Conservation (phyloP, 2,113 vertebrate genomes). For the Clarias gariepinus region DNA sequence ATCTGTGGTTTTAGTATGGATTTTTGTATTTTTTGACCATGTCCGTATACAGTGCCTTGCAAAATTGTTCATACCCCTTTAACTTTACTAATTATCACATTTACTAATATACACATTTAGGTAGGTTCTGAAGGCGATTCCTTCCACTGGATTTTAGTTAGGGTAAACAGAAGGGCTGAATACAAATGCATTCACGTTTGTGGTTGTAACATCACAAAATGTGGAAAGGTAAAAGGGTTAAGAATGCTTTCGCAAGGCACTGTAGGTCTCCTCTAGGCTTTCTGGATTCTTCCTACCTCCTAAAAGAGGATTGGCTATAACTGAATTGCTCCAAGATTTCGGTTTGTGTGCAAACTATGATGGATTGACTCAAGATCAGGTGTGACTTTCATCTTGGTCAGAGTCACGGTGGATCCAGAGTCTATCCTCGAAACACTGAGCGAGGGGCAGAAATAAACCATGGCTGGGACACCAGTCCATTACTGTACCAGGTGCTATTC, state of each 20-base stretch:
- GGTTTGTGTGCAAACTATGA: not conserved
- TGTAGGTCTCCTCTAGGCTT: not conserved
- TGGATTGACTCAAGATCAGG: not conserved
- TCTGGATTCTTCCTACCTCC: not conserved
- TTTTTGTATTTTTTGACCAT: not conserved
- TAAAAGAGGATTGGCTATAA: not conserved
- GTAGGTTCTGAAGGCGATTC: too few relatives aligned
- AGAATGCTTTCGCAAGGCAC: not conserved
- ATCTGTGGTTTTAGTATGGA: not conserved
- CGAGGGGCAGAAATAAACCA: not conserved
- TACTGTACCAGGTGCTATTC: not conserved
- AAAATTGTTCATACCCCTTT: too few relatives aligned
- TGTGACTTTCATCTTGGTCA: not conserved
- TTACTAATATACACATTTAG: too few relatives aligned
- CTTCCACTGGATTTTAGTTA: too few relatives aligned
- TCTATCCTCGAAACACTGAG: not conserved
- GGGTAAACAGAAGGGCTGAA: too few relatives aligned
- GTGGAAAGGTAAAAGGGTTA: too few relatives aligned
- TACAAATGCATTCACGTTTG: too few relatives aligned
- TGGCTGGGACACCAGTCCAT: not conserved
- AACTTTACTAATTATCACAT: too few relatives aligned
- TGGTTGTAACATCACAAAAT: too few relatives aligned
- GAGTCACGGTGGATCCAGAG: not conserved
- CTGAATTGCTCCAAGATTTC: not conserved
- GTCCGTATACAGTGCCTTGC: not conserved